These are phyloP conservation scores for Tauraco hartlaubi DNA, from an alignment of 2,797 vertebrate genomes.

Conservation along the genomic window DNA sequence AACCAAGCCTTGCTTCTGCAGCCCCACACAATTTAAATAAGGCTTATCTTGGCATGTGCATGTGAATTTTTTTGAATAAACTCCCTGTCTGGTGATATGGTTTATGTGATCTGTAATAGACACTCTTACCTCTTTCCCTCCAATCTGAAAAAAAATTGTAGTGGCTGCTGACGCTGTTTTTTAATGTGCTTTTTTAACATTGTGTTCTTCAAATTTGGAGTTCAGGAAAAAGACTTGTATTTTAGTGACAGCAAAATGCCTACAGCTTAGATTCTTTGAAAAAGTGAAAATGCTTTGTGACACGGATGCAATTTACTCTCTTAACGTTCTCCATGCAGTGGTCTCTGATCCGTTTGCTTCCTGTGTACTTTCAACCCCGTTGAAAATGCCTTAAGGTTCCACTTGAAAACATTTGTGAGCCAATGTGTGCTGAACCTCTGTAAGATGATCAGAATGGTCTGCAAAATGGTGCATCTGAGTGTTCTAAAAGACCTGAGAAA, in stretches of 20 bases:
- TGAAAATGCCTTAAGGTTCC: conserved; percentile 23
- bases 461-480: neutral
- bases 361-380: neutral
- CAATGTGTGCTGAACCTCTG: neutral
- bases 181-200: conserved; percentile 23
- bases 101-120: neutral
- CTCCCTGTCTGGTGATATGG: neutral
- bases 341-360: conserved; percentile 3
- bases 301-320: conserved; percentile 36
- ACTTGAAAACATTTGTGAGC: neutral
- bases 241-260: conserved; percentile 48
- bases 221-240: neutral
- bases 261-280: conserved; percentile 1
- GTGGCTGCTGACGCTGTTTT: neutral
- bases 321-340: neutral
- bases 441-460: neutral
- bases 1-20: neutral
- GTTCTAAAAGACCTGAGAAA: neutral
- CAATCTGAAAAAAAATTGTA: neutral
- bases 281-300: conserved; percentile 34
- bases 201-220: conserved; percentile 28
- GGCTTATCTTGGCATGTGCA: neutral
- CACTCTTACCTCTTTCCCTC: neutral
- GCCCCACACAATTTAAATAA: neutral
- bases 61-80: neutral